Conservation (phyloP, 2,888 invertebrate species). For the Brachycybe producta region DNA sequence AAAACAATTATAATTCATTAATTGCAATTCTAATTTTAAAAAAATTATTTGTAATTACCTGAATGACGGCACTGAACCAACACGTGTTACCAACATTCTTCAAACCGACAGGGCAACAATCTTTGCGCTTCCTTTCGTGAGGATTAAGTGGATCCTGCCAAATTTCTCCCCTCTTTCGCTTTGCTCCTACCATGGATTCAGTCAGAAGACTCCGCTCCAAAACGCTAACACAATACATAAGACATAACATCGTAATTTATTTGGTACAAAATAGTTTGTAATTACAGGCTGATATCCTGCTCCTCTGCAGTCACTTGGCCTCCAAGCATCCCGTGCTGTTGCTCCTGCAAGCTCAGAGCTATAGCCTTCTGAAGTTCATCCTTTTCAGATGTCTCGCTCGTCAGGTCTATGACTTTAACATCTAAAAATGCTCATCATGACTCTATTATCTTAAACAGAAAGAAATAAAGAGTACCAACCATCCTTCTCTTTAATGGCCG, state of each 20-base stretch:
- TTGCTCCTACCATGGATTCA: constrained; percentile 34
- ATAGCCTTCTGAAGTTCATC: constrained; percentile 37
- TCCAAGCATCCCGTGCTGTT: constrained; percentile 31
- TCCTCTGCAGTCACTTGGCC: constrained; percentile 35
- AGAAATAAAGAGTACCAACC: background rate
- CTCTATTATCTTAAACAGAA: background rate
- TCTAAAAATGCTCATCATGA: constrained; percentile 11
- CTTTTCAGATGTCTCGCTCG: constrained; percentile 24
- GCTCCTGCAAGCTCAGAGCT: constrained; percentile 34
- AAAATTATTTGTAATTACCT: constrained; percentile 27
- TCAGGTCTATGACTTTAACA: constrained; percentile 26
- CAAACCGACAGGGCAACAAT: constrained; percentile 36
- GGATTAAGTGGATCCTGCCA: constrained; percentile 37
- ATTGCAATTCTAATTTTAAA: background rate
- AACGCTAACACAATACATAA: constrained; percentile 27
- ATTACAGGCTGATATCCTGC: constrained; percentile 35
- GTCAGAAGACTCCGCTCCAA: constrained; percentile 37
- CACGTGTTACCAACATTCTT: constrained; percentile 41
- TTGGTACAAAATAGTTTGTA: background rate
- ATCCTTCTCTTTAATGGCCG: background rate
- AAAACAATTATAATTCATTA: background rate
- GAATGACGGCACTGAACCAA: constrained; percentile 41
- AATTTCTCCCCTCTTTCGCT: constrained; percentile 33
- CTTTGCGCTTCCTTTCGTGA: constrained; percentile 28
- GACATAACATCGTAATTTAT: constrained; percentile 7